A percentile compares a stretch with the other conserved stretches of the same genome.
phyloP scores from a whole-genome alignment of 2,113 vertebrate species.

The Eptesicus fuscus region DNA sequence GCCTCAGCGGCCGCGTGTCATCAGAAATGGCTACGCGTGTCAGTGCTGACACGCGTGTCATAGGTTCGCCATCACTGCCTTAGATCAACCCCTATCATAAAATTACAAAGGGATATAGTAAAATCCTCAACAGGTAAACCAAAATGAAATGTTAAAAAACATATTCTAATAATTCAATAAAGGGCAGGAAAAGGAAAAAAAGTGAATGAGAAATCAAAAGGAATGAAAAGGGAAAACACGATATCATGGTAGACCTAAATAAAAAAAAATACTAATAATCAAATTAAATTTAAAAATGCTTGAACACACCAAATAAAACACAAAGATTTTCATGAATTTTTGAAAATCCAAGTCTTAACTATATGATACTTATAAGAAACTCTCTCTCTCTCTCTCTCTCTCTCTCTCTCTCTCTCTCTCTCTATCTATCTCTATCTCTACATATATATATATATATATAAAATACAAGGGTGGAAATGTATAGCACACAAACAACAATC shows the following conservation, averaged over 20 bases:
- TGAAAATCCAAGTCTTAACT: background rate
- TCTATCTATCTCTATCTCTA: too few relatives aligned
- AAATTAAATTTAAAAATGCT: background rate
- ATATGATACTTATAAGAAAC: background rate
- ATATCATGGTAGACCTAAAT: background rate
- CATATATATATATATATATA: too few relatives aligned
- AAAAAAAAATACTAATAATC: background rate
- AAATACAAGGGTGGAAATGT: background rate
- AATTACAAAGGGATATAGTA: background rate
- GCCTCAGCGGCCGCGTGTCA: too few relatives aligned
- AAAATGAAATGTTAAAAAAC: background rate
- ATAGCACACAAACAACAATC: background rate
- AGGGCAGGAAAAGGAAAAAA: background rate
- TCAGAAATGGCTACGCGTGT: too few relatives aligned
- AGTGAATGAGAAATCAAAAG: background rate
- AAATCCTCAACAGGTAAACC: background rate
- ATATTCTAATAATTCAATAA: constrained; percentile 2
- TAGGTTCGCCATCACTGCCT: too few relatives aligned
- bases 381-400: too few relatives aligned
- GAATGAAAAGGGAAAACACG: background rate
- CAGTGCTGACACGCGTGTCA: too few relatives aligned
- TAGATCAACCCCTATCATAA: background rate
- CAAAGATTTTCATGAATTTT: background rate
- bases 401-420: too few relatives aligned
- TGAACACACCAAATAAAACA: background rate